These are phyloP conservation scores for Anthophora plumipes DNA, from an alignment of 2,888 invertebrate species.

Conservation along the genomic window DNA sequence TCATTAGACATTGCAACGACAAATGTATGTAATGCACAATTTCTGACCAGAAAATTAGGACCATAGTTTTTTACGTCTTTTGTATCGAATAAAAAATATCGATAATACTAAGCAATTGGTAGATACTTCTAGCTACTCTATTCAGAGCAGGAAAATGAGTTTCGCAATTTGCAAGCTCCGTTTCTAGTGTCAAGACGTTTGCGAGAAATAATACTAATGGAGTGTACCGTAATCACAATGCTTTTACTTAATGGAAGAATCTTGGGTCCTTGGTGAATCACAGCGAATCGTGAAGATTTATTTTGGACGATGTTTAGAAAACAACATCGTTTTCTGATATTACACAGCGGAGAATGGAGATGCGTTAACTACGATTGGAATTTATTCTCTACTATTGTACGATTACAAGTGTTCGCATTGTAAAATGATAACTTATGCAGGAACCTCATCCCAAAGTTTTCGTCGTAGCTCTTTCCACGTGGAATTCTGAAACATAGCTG, in stretches of 20 bases:
- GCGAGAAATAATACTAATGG: not conserved
- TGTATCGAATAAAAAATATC: no score
- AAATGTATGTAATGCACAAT: no score
- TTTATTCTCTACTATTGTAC: slow-evolving; percentile 14
- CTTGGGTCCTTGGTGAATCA: not conserved
- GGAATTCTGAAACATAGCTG: slow-evolving; percentile 1
- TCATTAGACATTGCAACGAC: no score
- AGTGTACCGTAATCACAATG: not conserved
- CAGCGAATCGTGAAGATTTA: not conserved
- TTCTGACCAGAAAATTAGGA: no score
- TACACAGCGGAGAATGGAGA: not conserved
- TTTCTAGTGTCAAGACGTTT: not conserved
- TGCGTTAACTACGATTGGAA: not conserved
- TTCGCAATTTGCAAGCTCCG: not conserved
- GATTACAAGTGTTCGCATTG: not conserved
- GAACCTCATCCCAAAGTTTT: not conserved
- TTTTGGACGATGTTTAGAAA: slow-evolving; percentile 2
- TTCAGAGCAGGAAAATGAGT: not conserved
- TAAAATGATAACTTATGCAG: no score
- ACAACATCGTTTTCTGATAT: not conserved
- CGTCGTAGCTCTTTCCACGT: not conserved
- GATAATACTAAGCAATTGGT: not conserved
- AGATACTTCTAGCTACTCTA: not conserved
- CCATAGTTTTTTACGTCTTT: no score
- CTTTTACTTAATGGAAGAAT: slow-evolving; percentile 31